Evolutionary conservation across 35 echinoderm and acorn worm genomes (phyloP).

Genomic region (Heliocidaris tuberculata): DNA sequence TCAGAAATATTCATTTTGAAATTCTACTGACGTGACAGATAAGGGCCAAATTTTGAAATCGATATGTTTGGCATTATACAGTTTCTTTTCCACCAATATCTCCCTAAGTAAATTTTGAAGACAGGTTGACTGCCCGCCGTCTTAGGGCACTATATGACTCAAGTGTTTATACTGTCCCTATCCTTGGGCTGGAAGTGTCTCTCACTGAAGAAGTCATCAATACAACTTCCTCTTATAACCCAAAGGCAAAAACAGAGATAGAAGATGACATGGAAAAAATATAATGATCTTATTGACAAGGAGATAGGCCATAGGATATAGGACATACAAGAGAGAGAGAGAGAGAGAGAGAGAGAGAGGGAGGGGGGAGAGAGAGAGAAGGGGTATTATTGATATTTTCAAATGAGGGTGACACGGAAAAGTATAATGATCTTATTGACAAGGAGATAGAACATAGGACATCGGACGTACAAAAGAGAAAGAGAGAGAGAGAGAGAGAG

Average conservation of each 20-base stretch:
- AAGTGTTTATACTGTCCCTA: background rate
- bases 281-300: background rate
- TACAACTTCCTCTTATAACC: background rate
- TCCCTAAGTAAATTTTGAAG: background rate
- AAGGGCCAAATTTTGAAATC: background rate
- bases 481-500: background rate
- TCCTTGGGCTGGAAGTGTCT: background rate
- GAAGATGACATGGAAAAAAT: background rate
- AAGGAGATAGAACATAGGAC: background rate
- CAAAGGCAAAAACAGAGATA: background rate
- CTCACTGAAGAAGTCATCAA: slow-evolving; percentile 13
- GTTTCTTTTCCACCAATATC: background rate
- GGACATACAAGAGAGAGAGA: background rate
- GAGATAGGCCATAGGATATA: background rate
- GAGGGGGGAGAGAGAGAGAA: background rate
- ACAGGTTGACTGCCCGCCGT: background rate
- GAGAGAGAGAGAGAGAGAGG: background rate
- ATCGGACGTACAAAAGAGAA: background rate
- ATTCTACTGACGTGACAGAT: no score
- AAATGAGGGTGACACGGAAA: background rate
- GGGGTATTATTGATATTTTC: background rate
- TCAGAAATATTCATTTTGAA: no score
- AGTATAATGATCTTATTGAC: background rate
- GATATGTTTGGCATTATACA: background rate
- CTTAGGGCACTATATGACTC: background rate